phyloP scores from a whole-genome alignment of 2,797 vertebrate genomes.

The Lindbergichthys nudifrons region DNA sequence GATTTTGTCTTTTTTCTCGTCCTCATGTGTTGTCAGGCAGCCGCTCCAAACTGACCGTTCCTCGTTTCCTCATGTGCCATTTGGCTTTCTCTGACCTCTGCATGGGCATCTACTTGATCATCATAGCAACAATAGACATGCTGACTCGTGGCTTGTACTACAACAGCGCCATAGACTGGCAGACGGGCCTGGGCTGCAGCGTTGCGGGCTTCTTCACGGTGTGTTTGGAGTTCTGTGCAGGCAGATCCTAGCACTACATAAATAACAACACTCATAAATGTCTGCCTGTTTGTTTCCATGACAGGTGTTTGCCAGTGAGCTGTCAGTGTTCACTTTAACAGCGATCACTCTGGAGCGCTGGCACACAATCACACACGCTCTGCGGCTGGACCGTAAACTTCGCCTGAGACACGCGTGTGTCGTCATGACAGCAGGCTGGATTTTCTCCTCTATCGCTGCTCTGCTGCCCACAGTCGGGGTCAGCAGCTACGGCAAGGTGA shows the following conservation, averaged over 20 bases:
- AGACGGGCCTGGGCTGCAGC: slow-evolving; percentile 90
- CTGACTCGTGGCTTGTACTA: slow-evolving; percentile 91
- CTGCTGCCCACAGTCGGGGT: slow-evolving; percentile 91
- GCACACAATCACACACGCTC: slow-evolving; percentile 96
- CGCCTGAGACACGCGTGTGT: slow-evolving; percentile 88
- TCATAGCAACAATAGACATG: slow-evolving; percentile 92
- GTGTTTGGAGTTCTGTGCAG: slow-evolving; percentile 17
- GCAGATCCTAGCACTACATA: not conserved
- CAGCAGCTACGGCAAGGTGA: slow-evolving; percentile 95
- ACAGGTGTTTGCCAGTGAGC: slow-evolving; percentile 94
- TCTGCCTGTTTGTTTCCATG: not conserved
- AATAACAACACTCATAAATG: not conserved
- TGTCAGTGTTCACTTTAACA: slow-evolving; percentile 94
- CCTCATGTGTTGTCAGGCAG: slow-evolving; percentile 75
- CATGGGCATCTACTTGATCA: slow-evolving; percentile 93
- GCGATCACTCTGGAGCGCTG: slow-evolving; percentile 95
- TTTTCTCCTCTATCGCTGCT: slow-evolving; percentile 88
- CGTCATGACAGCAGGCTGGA: slow-evolving; percentile 91
- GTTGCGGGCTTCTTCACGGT: slow-evolving; percentile 93
- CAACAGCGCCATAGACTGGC: slow-evolving; percentile 96
- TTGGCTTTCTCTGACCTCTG: slow-evolving; percentile 96
- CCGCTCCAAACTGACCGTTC: slow-evolving; percentile 92
- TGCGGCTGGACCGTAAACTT: slow-evolving; percentile 91
- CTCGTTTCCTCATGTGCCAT: slow-evolving; percentile 98
- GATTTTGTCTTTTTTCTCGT: slow-evolving; percentile 3